These are phyloP conservation scores for Brachirus orientalis DNA, from an alignment of 2,113 vertebrate species.

Conservation along the genomic window DNA sequence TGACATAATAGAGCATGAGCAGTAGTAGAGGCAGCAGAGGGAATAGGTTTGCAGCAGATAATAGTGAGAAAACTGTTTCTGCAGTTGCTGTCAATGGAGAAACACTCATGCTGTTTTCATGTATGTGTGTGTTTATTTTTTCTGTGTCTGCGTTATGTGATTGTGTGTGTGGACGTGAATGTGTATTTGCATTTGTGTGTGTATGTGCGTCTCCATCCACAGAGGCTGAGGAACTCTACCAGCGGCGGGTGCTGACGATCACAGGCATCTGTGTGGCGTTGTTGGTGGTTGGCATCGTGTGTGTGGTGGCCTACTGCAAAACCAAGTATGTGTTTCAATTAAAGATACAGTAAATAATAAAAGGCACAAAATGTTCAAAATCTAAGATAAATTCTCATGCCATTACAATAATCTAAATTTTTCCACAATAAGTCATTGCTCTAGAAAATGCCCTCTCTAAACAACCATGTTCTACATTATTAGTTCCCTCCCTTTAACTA, in stretches of 20 bases:
- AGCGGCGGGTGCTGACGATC: conserved; percentile 97
- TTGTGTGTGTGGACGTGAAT: conserved; percentile 23
- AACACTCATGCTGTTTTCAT: conserved; percentile 58
- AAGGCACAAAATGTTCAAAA: not conserved
- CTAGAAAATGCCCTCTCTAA: too few species aligned
- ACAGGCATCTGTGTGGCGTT: conserved; percentile 97
- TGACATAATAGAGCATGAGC: conserved; percentile 32
- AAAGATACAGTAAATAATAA: not conserved
- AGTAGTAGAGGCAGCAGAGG: conserved; percentile 30
- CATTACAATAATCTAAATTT: not conserved
- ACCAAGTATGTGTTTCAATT: conserved; percentile 89
- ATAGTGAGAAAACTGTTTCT: conserved; percentile 35
- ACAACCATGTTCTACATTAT: too few species aligned
- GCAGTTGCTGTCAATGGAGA: conserved; percentile 44
- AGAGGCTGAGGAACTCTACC: conserved; percentile 98
- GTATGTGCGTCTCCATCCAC: conserved; percentile 73
- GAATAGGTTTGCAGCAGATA: conserved; percentile 41
- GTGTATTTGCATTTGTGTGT: conserved; percentile 13
- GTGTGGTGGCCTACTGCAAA: conserved; percentile 99
- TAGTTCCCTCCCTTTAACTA: not conserved
- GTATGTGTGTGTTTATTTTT: conserved; percentile 48
- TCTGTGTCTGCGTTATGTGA: conserved; percentile 27
- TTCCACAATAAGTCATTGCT: not conserved
- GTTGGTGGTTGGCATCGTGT: conserved; percentile 97
- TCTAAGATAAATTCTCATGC: not conserved